phyloP scores from a whole-genome alignment of 2,888 invertebrate genomes.

The Sisyra terminalis region DNA sequence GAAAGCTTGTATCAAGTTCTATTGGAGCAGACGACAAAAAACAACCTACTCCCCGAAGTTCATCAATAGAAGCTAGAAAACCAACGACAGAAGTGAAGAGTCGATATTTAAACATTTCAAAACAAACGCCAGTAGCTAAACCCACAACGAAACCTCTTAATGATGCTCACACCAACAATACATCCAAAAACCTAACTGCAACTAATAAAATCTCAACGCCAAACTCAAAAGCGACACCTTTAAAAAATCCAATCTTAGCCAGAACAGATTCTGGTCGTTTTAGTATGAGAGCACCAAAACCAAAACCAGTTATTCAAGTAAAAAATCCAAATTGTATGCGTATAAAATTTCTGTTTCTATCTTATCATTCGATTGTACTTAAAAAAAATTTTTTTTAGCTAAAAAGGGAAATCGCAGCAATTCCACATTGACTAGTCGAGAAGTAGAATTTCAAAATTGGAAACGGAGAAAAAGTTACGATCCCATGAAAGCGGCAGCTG shows the following conservation, averaged over 20 bases:
- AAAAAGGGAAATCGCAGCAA: conserved; percentile 44
- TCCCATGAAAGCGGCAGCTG: conserved; percentile 85
- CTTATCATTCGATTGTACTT: background rate
- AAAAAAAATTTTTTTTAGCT: conserved; percentile 19
- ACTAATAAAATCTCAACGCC: conserved; percentile 13
- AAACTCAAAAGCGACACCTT: conserved; percentile 18
- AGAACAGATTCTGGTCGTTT: conserved; percentile 45
- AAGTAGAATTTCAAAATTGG: conserved; percentile 88
- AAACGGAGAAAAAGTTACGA: conserved; percentile 89
- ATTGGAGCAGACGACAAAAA: background rate
- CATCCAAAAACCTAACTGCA: conserved; percentile 11
- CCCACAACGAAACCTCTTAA: conserved; percentile 12
- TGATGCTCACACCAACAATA: conserved; percentile 12
- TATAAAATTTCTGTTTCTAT: background rate
- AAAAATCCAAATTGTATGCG: conserved; percentile 26
- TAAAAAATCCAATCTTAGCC: conserved; percentile 27
- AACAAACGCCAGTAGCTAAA: conserved; percentile 9
- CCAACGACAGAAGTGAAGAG: conserved; percentile 23
- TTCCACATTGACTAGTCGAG: conserved; percentile 57
- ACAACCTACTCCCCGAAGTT: conserved; percentile 15
- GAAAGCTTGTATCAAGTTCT: conserved; percentile 29
- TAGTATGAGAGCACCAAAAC: conserved; percentile 38
- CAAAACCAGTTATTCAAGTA: conserved; percentile 30
- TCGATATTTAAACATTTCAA: conserved; percentile 23
- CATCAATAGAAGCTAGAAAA: conserved; percentile 25